Evolutionary conservation across 2,113 vertebrate species (phyloP).

Genomic region (Benitochromis conjunctus): DNA sequence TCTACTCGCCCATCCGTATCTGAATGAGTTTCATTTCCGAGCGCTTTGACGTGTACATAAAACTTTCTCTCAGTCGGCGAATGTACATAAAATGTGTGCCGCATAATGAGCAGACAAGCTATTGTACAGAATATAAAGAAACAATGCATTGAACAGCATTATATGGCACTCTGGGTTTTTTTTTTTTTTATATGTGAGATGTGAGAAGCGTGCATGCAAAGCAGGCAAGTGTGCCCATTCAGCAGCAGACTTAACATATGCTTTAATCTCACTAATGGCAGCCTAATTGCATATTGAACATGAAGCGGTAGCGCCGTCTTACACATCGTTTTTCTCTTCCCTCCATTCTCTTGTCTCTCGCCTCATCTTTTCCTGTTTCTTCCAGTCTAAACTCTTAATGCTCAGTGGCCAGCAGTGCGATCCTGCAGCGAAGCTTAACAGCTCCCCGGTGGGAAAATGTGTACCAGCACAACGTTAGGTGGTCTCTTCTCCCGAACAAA

Average conservation of each 20-base stretch:
- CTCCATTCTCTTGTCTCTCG: not conserved
- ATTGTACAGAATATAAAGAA: not conserved
- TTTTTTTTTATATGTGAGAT: not conserved
- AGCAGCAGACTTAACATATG: not conserved
- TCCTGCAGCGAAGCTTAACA: constrained; percentile 39
- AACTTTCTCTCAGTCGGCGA: not conserved
- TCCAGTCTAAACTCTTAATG: constrained; percentile 19
- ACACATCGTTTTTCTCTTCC: not conserved
- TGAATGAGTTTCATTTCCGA: constrained; percentile 21
- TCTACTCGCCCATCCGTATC: not conserved
- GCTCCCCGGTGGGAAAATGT: constrained; percentile 43
- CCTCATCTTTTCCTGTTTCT: not conserved
- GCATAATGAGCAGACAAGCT: not conserved
- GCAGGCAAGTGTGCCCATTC: not conserved
- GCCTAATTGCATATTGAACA: constrained; percentile 9
- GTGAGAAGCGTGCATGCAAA: constrained; percentile 3
- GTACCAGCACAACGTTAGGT: constrained; percentile 11
- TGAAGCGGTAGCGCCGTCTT: not conserved
- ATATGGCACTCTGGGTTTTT: constrained; percentile 1
- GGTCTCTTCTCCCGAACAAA: not conserved
- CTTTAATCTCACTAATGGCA: constrained; percentile 39
- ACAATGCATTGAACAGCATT: not conserved
- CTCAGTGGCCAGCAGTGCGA: constrained; percentile 13
- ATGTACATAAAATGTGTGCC: not conserved
- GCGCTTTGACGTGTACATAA: not conserved